Evolutionary conservation across 2,113 vertebrate genomes (phyloP).

Genomic region (Atherinomorus stipes): DNA sequence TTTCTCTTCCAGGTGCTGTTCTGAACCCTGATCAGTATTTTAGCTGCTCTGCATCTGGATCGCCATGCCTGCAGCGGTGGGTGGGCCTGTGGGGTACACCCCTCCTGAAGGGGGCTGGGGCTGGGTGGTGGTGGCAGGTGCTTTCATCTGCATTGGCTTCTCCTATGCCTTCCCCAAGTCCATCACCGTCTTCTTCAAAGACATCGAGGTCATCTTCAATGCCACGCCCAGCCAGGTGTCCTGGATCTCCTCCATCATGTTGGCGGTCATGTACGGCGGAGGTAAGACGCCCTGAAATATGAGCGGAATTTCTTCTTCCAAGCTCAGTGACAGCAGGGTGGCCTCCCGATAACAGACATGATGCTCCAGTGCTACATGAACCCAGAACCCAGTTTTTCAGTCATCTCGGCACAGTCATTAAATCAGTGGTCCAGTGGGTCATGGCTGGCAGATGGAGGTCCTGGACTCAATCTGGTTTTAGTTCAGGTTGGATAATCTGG

Average conservation of each 20-base stretch:
- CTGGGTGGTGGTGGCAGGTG: conserved; percentile 93
- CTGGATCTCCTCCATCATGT: conserved; percentile 98
- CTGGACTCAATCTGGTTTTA: not conserved
- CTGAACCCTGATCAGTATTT: too few relatives aligned
- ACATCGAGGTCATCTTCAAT: conserved; percentile 92
- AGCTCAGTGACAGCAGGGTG: too few relatives aligned
- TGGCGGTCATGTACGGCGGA: conserved; percentile 93
- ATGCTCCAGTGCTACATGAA: too few relatives aligned
- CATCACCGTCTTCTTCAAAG: conserved; percentile 98
- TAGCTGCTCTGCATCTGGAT: too few relatives aligned
- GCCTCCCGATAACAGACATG: too few relatives aligned
- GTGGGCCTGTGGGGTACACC: conserved; percentile 89
- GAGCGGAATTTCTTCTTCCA: too few relatives aligned
- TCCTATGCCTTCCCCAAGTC: conserved; percentile 98
- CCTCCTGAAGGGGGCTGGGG: conserved; percentile 98
- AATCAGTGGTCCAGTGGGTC: too few relatives aligned
- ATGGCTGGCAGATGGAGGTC: too few relatives aligned
- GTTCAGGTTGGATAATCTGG: not conserved
- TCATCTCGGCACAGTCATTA: too few relatives aligned
- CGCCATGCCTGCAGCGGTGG: conserved; percentile 88
- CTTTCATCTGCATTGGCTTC: conserved; percentile 98
- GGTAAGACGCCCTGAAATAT: conserved; percentile 79
- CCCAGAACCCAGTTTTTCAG: too few relatives aligned
- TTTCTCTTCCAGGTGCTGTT: too few relatives aligned
- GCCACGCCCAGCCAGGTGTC: conserved; percentile 94